Evolutionary conservation across 1,140 invertebrate genomes (phyloP).

Genomic region (Wiebesia pumilae): DNA sequence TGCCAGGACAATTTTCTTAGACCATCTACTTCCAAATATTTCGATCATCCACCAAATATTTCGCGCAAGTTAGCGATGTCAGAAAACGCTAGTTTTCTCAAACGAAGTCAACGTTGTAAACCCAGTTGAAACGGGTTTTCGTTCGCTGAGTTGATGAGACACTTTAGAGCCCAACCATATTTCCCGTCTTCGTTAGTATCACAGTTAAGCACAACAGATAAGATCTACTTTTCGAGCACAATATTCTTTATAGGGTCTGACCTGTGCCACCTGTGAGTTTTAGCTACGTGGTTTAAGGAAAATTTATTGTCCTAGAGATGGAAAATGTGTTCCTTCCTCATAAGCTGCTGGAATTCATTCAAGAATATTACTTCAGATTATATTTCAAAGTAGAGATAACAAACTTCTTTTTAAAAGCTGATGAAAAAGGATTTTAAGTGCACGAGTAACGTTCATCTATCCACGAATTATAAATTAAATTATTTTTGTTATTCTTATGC

Average conservation of each 20-base stretch:
- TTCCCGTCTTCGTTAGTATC: constrained; percentile 29
- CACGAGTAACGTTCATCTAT: not conserved
- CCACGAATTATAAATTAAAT: not conserved
- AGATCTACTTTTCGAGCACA: constrained; percentile 23
- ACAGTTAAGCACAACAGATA: constrained; percentile 9
- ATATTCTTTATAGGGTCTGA: constrained; percentile 10
- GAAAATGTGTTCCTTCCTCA: constrained; percentile 18
- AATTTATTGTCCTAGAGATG: constrained; percentile 40
- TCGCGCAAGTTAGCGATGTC: not conserved
- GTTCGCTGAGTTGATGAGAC: constrained; percentile 26
- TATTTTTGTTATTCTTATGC: not conserved
- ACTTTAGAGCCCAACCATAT: not conserved
- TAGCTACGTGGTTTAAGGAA: not conserved
- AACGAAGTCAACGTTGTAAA: not conserved
- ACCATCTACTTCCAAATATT: constrained; percentile 29
- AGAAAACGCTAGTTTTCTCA: not conserved
- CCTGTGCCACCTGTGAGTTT: constrained; percentile 5
- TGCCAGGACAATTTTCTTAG: constrained; percentile 17
- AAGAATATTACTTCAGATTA: not conserved
- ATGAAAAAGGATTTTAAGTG: not conserved
- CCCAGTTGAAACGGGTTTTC: constrained; percentile 23
- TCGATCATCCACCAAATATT: constrained; percentile 9
- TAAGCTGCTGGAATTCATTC: constrained; percentile 1
- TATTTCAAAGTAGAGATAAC: not conserved
- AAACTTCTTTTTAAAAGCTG: not conserved